Percentiles rank a stretch among this genome's conserved stretches.
Evolutionary conservation across 2,113 vertebrate species (phyloP).

Genomic region (Apus apus): DNA sequence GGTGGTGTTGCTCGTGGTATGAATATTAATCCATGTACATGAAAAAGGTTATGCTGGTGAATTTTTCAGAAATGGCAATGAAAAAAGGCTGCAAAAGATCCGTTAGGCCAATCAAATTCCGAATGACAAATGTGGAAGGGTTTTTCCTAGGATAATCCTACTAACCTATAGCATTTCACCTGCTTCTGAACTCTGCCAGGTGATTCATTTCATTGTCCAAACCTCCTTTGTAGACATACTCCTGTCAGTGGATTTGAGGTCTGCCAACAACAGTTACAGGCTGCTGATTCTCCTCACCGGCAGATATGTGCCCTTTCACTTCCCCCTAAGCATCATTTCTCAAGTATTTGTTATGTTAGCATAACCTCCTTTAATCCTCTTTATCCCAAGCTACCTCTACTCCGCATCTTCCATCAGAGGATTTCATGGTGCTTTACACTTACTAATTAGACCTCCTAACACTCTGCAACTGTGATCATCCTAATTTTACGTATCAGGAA

Average conservation of each 20-base stretch:
- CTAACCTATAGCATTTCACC: neutral
- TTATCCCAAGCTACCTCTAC: conserved; percentile 1
- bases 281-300: neutral
- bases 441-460: conserved; percentile 37
- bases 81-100: neutral
- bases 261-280: neutral
- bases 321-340: neutral
- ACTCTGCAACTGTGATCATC: neutral
- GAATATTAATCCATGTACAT: neutral
- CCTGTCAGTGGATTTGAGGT: neutral
- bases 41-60: neutral
- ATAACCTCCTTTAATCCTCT: conserved; percentile 16
- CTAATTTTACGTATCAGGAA: conserved; percentile 5
- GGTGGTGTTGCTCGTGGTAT: neutral
- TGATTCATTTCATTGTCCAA: neutral
- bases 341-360: conserved; percentile 23
- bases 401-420: conserved; percentile 25
- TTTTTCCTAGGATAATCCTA: neutral
- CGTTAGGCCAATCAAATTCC: neutral
- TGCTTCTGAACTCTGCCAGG: neutral
- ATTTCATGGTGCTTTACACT: conserved; percentile 25
- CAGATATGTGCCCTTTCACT: neutral
- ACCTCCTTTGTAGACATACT: neutral
- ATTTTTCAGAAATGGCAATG: neutral
- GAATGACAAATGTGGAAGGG: neutral